Base-by-base conservation (phyloP, 2,888 invertebrate species). In the Leptinotarsa juncta region DNA sequence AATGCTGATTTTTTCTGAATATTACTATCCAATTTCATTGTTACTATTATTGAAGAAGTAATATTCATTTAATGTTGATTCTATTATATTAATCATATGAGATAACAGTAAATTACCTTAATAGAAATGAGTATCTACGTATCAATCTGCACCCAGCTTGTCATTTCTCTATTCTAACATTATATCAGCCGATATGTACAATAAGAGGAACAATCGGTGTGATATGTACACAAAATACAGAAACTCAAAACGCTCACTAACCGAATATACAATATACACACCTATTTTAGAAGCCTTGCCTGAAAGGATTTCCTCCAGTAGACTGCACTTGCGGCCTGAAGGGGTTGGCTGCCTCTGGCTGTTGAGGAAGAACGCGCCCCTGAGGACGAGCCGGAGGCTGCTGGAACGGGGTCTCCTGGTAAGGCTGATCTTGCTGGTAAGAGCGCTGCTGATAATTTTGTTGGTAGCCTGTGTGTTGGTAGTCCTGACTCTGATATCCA, bases 211-310 rank as follows among this genome's bases (percentile, higher is more conserved):
- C 86, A 85, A 82, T 80, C 79, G 84, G 84, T 83, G 83, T 86
- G 86, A 85, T 86, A 86, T 86, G 83, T 85, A 72, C 74, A 76
- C 78, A 78, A 75, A 78, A 73, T 73, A 73, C 75, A 76, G 75
- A 77, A 77, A 78, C 71, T 74, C 51, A 77, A 79, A 65, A 76
- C 51, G 73, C 72, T 48, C 70, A 79, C 65, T 68, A 74, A 77
- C 76, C 73, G 57, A 77, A 77, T 80, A 70, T 80, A 76, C 75
- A 81, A 78, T 72, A 75, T 77, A 77, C 78, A 77, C 68, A 81
- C 67, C 71, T 76, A 76, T 69, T 76, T 85, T 85, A 86, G 78
- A 94, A 94, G 88, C 94, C 94, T 92, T 94, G 94, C 87, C 95
- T 92, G 70, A 82, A 82, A 5, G 82, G 82, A 73, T 83, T 83